phyloP scores from a whole-genome alignment of 2,113 vertebrate species.

The Thymallus thymallus region DNA sequence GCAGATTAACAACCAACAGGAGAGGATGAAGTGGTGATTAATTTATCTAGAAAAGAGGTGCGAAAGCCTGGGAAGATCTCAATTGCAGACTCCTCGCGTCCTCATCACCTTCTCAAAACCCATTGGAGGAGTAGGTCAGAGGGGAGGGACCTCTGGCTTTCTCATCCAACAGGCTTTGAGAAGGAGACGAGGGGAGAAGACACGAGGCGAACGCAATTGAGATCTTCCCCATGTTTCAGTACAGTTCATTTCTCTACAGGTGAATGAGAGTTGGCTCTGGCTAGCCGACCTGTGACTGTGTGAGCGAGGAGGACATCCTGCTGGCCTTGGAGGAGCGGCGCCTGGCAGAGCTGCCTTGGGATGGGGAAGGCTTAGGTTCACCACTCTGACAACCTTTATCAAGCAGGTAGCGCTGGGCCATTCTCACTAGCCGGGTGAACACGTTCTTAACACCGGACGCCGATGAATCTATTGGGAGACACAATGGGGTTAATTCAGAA shows the following conservation, averaged over 20 bases:
- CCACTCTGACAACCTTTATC: conserved; percentile 35
- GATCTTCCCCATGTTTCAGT: neutral
- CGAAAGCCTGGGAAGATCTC: no score
- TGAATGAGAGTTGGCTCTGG: neutral
- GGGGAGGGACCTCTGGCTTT: no score
- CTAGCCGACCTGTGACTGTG: conserved; percentile 54
- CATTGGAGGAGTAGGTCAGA: no score
- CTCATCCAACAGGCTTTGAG: neutral
- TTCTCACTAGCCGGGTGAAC: conserved; percentile 51
- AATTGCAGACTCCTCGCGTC: no score
- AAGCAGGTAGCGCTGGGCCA: conserved; percentile 60
- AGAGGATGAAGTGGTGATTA: no score
- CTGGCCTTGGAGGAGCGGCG: conserved; percentile 27
- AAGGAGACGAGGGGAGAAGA: neutral
- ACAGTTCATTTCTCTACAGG: neutral
- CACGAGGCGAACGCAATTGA: neutral
- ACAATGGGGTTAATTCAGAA: neutral
- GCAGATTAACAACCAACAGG: no score
- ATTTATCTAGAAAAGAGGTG: no score
- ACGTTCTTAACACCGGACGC: conserved; percentile 41
- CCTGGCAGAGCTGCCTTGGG: conserved; percentile 20
- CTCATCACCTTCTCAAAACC: no score
- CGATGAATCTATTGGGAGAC: conserved; percentile 32
- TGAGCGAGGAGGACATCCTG: conserved; percentile 39
- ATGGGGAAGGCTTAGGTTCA: conserved; percentile 33